Evolutionary conservation across 2,113 vertebrate genomes (phyloP).

Genomic region (Microtus ochrogaster): DNA sequence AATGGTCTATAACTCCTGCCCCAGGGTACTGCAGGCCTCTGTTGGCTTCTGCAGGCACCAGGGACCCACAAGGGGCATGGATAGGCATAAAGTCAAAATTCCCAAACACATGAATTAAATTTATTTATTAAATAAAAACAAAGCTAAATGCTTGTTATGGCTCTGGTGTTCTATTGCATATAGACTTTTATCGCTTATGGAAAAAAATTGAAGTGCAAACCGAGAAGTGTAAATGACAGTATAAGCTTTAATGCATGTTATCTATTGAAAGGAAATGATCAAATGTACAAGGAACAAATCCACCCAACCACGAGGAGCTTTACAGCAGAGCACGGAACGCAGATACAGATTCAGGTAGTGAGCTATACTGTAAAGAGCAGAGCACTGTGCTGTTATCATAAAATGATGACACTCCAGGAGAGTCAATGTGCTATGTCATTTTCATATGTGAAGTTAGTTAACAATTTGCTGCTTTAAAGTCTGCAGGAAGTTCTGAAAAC

Average conservation of each 20-base stretch:
- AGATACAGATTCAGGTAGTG: conserved; percentile 75
- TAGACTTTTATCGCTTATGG: conserved; percentile 75
- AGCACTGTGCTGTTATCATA: conserved; percentile 44
- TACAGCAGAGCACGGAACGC: conserved; percentile 70
- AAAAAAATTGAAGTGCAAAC: conserved; percentile 15
- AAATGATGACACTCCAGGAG: conserved; percentile 65
- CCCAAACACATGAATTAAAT: neutral
- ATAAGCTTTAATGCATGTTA: conserved; percentile 72
- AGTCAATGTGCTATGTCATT: conserved; percentile 42
- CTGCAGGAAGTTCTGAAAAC: conserved; percentile 16
- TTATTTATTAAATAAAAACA: conserved; percentile 73
- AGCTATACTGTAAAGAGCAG: conserved; percentile 72
- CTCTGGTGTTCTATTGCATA: neutral
- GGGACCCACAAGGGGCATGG: neutral
- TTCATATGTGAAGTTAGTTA: conserved; percentile 35
- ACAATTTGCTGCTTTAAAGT: neutral
- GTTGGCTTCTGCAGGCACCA: neutral
- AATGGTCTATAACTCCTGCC: neutral
- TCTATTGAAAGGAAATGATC: conserved; percentile 74
- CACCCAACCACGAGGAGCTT: conserved; percentile 72
- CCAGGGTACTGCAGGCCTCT: too few relatives aligned
- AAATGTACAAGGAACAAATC: conserved; percentile 71
- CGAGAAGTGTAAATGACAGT: conserved; percentile 74
- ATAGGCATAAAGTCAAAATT: neutral
- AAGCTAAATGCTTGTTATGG: conserved; percentile 46